Evolutionary conservation across 2,888 invertebrate species (phyloP).

Genomic region (Crepidodera aurea): DNA sequence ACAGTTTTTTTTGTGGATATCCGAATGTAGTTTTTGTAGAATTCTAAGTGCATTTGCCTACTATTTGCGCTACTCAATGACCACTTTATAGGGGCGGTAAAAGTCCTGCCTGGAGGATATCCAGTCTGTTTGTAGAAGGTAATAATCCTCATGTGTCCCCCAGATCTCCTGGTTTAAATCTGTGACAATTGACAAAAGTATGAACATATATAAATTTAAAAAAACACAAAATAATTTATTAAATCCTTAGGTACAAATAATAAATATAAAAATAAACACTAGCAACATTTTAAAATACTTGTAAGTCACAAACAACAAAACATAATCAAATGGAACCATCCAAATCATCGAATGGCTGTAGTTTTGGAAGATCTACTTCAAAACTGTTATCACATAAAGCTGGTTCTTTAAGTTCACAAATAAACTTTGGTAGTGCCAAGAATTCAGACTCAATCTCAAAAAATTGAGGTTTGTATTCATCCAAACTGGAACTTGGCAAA

Average conservation of each 20-base stretch:
- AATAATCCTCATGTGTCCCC: too few relatives aligned
- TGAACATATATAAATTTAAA: too few relatives aligned
- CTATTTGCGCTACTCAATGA: too few relatives aligned
- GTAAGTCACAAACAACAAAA: slow-evolving; percentile 20
- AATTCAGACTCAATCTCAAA: slow-evolving; percentile 7
- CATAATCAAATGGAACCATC: slow-evolving; percentile 22
- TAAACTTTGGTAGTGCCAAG: slow-evolving; percentile 13
- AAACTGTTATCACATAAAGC: slow-evolving; percentile 12
- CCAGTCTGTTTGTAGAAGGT: too few relatives aligned
- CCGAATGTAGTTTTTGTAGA: too few relatives aligned
- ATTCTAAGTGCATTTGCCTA: too few relatives aligned
- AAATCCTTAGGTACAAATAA: neutral
- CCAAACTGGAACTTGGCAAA: slow-evolving; percentile 15
- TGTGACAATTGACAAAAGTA: too few relatives aligned
- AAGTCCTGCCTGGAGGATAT: too few relatives aligned
- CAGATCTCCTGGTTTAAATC: too few relatives aligned
- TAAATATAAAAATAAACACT: slow-evolving; percentile 11
- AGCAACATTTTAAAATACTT: slow-evolving; percentile 2
- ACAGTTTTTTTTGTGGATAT: too few relatives aligned
- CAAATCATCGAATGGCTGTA: slow-evolving; percentile 31
- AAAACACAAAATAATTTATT: too few relatives aligned
- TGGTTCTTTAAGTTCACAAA: slow-evolving; percentile 6
- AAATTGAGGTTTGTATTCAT: neutral
- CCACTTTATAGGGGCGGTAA: too few relatives aligned
- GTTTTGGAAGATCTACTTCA: slow-evolving; percentile 30